Evolutionary conservation across 2,888 invertebrate genomes (phyloP).

Genomic region (Erebia palarica): DNA sequence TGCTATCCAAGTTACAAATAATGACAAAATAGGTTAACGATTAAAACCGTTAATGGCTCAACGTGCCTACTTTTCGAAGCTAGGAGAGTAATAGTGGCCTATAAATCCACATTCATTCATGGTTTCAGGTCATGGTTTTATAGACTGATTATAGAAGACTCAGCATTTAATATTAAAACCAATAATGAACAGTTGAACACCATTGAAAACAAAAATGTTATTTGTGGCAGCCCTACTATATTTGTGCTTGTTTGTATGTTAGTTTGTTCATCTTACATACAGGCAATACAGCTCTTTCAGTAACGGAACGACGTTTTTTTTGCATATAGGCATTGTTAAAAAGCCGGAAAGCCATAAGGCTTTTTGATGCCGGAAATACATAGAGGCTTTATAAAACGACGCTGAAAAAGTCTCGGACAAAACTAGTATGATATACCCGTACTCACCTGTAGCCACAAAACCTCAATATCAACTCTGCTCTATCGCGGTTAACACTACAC

Average conservation of each 20-base stretch:
- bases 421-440: not conserved
- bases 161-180: too few species aligned
- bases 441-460: constrained; percentile 36
- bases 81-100: not conserved
- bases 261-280: not conserved
- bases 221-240: too few species aligned
- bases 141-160: not conserved
- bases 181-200: too few species aligned
- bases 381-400: not conserved
- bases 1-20: not conserved
- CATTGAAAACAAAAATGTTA: too few species aligned
- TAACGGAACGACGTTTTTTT: not conserved
- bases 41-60: not conserved
- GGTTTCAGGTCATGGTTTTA: not conserved
- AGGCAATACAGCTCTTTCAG: not conserved
- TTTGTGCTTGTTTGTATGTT: not conserved
- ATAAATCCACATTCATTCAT: not conserved
- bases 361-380: not conserved
- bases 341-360: not conserved
- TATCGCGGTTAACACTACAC: constrained; percentile 26
- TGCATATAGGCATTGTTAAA: not conserved
- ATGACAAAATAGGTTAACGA: not conserved
- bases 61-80: not conserved
- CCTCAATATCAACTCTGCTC: constrained; percentile 14
- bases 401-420: not conserved